These are phyloP conservation scores for Papilio aristodemus DNA, from an alignment of 1,140 invertebrate genomes.

Conservation along the genomic window DNA sequence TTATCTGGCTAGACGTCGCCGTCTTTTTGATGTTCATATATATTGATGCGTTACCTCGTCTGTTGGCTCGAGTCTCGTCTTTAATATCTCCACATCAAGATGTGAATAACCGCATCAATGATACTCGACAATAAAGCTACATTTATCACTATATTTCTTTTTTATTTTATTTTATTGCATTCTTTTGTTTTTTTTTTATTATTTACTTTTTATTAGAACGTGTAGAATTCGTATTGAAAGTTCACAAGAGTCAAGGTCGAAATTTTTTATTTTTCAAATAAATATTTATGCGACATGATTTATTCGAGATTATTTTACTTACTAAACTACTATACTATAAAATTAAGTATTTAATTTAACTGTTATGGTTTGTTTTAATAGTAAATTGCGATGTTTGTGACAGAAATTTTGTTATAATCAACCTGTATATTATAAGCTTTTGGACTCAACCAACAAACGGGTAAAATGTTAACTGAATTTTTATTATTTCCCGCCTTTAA, in stretches of 20 bases:
- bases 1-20: neutral
- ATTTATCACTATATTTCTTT: neutral
- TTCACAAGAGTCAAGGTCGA: conserved; percentile 4
- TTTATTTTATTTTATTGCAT: neutral
- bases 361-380: neutral
- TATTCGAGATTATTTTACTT: neutral
- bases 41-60: neutral
- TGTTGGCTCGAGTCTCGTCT: neutral
- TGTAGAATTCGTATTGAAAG: neutral
- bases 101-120: conserved; percentile 13
- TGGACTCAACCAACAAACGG: neutral
- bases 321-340: no score
- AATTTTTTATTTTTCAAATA: neutral
- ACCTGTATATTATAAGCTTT: no score
- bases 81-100: neutral
- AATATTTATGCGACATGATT: neutral
- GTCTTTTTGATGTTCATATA: neutral
- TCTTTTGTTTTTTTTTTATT: neutral
- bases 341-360: neutral
- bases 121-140: neutral
- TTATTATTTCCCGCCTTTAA: neutral
- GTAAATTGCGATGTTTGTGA: neutral
- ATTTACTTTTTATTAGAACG: neutral
- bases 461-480: neutral
- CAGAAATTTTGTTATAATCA: neutral